These are phyloP conservation scores for Gouania willdenowi DNA, from an alignment of 2,797 vertebrate species.

Conservation along the genomic window DNA sequence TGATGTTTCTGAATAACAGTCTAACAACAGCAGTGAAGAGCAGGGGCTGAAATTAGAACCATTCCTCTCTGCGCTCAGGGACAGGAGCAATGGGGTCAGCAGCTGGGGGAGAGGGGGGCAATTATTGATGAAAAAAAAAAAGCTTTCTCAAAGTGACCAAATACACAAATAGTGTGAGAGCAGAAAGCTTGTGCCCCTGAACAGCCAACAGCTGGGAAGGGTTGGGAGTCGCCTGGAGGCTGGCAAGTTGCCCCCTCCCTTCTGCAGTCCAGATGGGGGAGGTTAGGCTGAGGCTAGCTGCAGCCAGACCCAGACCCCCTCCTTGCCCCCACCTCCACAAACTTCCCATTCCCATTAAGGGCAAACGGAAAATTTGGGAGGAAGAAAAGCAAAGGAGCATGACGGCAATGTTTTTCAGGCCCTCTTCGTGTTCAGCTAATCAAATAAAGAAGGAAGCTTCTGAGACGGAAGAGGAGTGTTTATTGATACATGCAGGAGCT, in stretches of 20 bases:
- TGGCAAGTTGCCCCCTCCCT: conserved; percentile 86
- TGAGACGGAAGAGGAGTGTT: conserved; percentile 95
- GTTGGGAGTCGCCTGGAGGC: conserved; percentile 99
- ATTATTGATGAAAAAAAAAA: conserved; percentile 98
- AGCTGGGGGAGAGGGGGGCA: conserved; percentile 99
- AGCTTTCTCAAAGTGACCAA: conserved; percentile 95
- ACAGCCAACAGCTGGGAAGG: conserved; percentile 99
- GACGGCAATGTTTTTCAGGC: conserved; percentile 91
- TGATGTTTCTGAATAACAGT: too few species aligned
- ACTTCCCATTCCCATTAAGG: conserved; percentile 99
- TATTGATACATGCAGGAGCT: conserved; percentile 85
- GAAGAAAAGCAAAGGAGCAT: conserved; percentile 96
- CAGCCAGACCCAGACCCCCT: conserved; percentile 48
- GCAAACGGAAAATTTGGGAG: conserved; percentile 84
- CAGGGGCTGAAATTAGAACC: conserved; percentile 91
- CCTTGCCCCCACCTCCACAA: conserved; percentile 65
- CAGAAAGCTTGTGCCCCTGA: conserved; percentile 73
- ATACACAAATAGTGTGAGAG: conserved; percentile 62
- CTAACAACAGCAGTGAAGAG: conserved; percentile 77
- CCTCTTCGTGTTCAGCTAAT: conserved; percentile 81
- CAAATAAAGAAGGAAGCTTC: conserved; percentile 97
- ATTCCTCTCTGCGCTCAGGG: conserved; percentile 78
- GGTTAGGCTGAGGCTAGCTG: conserved; percentile 96
- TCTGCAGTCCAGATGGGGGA: conserved; percentile 92
- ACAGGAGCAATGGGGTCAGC: conserved; percentile 90